Conservation (phyloP, 2,888 invertebrate genomes). For the Sphaerophoria rueppellii region DNA sequence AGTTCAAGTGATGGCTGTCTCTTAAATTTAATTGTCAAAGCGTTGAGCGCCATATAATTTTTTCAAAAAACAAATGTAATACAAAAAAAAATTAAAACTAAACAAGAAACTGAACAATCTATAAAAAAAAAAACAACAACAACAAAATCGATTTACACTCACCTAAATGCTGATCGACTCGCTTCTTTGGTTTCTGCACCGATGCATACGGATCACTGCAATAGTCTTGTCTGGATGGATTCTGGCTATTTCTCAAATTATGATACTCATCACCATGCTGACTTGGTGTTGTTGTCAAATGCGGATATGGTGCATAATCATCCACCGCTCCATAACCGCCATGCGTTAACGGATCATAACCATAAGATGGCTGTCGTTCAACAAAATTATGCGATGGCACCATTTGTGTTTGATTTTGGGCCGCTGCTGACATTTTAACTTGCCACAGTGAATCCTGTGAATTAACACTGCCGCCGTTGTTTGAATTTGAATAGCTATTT, state of each 20-base stretch:
- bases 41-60: too few species aligned
- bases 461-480: constrained; percentile 97
- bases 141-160: constrained; percentile 79
- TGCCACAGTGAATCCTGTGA: constrained; percentile 97
- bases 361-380: constrained; percentile 87
- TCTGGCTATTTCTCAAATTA: constrained; percentile 88
- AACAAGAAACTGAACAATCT: constrained; percentile 18
- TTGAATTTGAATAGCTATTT: constrained; percentile 95
- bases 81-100: constrained; percentile 4
- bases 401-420: constrained; percentile 86
- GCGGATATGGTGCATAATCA: constrained; percentile 93
- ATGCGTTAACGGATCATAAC: constrained; percentile 90
- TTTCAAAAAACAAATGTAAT: background rate
- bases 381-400: constrained; percentile 85
- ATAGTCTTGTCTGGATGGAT: constrained; percentile 93
- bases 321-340: constrained; percentile 92
- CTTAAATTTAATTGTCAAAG: too few species aligned
- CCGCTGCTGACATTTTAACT: constrained; percentile 93
- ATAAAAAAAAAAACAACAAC: constrained; percentile 32
- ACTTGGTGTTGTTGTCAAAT: constrained; percentile 87
- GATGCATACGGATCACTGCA: constrained; percentile 94
- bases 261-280: constrained; percentile 88
- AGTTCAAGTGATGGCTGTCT: too few species aligned
- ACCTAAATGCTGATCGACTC: constrained; percentile 94
- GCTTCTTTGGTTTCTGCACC: constrained; percentile 94